These are phyloP conservation scores for Lanius collurio DNA, from an alignment of 2,113 vertebrate species.

Conservation along the genomic window DNA sequence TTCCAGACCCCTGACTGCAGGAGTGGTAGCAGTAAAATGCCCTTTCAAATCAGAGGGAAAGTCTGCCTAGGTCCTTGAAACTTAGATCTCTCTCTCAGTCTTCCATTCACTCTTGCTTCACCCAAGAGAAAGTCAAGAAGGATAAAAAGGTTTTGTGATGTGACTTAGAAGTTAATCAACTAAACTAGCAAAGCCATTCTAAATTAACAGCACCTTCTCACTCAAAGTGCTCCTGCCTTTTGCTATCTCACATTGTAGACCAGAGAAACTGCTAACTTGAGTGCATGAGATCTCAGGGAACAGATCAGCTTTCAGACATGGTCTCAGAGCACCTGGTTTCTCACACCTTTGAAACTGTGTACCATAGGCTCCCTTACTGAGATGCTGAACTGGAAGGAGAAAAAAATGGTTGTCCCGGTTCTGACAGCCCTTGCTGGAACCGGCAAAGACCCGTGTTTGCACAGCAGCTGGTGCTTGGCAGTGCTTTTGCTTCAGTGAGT, in stretches of 20 bases:
- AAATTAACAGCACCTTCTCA: not conserved
- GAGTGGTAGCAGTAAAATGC: not conserved
- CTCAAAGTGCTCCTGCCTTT: not conserved
- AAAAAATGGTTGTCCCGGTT: not conserved
- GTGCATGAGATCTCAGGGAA: not conserved
- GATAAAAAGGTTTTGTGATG: not conserved
- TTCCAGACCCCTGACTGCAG: not conserved
- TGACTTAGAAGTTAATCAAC: not conserved
- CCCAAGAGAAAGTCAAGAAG: not conserved
- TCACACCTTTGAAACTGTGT: not conserved
- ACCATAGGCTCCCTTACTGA: not conserved
- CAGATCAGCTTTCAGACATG: not conserved
- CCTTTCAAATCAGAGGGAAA: not conserved
- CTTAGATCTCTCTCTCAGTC: not conserved
- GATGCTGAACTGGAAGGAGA: not conserved
- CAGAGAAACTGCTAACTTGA: not conserved
- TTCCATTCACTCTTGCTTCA: not conserved
- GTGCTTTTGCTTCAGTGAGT: not conserved
- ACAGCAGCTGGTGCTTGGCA: not conserved
- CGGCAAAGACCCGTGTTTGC: not conserved
- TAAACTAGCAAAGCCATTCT: not conserved
- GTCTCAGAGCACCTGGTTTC: not conserved
- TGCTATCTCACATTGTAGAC: not conserved
- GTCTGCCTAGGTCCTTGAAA: not conserved
- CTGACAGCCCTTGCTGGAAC: not conserved